Base-by-base conservation (phyloP, 2,888 invertebrate species). In the Synergus japonicus region DNA sequence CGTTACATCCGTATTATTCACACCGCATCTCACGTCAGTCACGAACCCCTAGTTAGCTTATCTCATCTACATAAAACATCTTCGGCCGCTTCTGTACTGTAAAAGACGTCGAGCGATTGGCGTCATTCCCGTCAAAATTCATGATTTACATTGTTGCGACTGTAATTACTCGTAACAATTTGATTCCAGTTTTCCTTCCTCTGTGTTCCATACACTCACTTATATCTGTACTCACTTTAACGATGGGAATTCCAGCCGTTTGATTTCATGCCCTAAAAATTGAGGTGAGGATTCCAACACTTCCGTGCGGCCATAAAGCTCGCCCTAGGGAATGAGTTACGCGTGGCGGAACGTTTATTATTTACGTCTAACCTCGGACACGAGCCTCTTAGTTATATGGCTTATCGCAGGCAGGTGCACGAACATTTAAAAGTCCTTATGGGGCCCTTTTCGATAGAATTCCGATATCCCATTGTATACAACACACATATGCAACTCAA, bases 1-100 rank as follows among this genome's bases (percentile, higher is more conserved):
- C 87, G 86, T 84, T 82, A 87, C 85, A 87, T 85, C 86, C 87
- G 85, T 87, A 87, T 88, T 87, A 88, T 88, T 89, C 88, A 85
- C 84, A 84, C 85, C 85, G 86, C 83, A 85, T 87, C 86, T 88
- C 65, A 43, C 65, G 65, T 66, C 80, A 84, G 86, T 83, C 85
- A 79, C 88, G 87, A 86, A 85, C 84, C 85, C 84, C 86, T 88
- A 86, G 87, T 89, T 88, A 89, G 85, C 87, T 87, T 88, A 88
- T 88, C 89, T 88, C 88, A 88, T 88, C 87, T 87, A 83, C 88
- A 88, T 88, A 88, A 86, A 29, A 29, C 86, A 81, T 85, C 88
- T 85, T 86, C 83, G 76, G 83, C 82, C 64, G 69, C 73, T 83
- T 77, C 76, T 43, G 60, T 66, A 13, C 73, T 22, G 12, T n/a